Evolutionary conservation across 2,797 vertebrate species (phyloP).

Genomic region (Lerista edwardsae): DNA sequence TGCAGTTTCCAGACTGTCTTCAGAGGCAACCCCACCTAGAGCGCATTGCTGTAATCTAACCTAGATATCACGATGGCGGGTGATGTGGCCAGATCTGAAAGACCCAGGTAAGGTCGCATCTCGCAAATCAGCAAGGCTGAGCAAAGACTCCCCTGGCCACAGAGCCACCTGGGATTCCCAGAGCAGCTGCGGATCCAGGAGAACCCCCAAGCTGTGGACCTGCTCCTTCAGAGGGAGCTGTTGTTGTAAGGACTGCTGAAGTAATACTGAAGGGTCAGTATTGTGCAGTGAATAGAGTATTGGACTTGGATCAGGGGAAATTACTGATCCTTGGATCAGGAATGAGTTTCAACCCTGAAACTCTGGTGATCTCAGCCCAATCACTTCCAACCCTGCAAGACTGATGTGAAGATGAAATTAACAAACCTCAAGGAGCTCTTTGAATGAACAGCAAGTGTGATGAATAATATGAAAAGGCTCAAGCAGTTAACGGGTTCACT

Average conservation of each 20-base stretch:
- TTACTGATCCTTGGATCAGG: not conserved
- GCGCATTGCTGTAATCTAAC: no score
- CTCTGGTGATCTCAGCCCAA: not conserved
- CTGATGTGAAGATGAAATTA: not conserved
- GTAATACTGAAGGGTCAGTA: not conserved
- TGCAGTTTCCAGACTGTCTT: no score
- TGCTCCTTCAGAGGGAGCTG: no score
- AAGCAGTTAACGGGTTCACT: not conserved
- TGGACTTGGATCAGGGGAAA: not conserved
- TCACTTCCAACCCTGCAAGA: not conserved
- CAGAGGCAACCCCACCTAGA: no score
- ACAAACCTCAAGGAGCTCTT: not conserved
- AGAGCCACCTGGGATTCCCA: no score
- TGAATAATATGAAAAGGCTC: not conserved
- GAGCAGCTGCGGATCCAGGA: no score
- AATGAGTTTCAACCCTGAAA: not conserved
- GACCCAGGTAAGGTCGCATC: no score
- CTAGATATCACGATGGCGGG: no score
- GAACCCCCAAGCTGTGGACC: no score
- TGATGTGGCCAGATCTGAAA: no score
- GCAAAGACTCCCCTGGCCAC: no score
- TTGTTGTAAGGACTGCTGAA: not conserved
- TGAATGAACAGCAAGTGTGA: not conserved
- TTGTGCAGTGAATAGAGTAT: not conserved
- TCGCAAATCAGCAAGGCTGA: no score